These are phyloP conservation scores for Triops cancriformis DNA, from an alignment of 1,140 invertebrate genomes.

Conservation along the genomic window DNA sequence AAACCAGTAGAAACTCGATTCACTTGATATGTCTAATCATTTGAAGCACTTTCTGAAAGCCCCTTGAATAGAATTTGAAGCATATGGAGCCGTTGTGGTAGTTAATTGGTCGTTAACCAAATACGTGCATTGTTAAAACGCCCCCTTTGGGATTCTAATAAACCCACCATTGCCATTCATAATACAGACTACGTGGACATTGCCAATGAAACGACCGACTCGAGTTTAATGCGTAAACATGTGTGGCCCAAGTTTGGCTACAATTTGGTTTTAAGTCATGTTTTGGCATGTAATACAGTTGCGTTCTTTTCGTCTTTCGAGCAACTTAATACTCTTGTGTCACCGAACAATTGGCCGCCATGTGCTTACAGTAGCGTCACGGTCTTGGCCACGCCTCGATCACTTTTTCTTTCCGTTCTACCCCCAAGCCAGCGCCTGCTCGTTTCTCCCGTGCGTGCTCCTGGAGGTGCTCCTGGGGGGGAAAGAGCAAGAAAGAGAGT, in stretches of 20 bases:
- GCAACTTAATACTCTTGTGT: background rate
- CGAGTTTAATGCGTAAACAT: no score
- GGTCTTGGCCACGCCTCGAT: background rate
- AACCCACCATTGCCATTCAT: no score
- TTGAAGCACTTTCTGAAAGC: background rate
- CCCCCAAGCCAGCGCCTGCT: background rate
- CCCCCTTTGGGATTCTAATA: no score
- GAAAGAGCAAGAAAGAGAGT: background rate
- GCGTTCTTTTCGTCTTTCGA: background rate
- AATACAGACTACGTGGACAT: no score
- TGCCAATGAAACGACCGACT: no score
- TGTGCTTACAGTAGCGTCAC: background rate
- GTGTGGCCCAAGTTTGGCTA: background rate
- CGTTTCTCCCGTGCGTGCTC: background rate
- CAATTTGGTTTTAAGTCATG: background rate
- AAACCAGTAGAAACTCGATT: background rate
- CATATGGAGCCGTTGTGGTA: background rate
- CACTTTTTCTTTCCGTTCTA: background rate
- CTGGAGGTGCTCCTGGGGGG: slow-evolving; percentile 5
- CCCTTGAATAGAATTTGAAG: background rate
- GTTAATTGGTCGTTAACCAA: background rate
- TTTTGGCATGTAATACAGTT: background rate
- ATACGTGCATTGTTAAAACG: no score
- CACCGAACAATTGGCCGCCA: background rate
- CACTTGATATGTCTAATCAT: background rate